These are phyloP conservation scores for Tinea semifulvella DNA, from an alignment of 2,888 invertebrate species.

Conservation along the genomic window DNA sequence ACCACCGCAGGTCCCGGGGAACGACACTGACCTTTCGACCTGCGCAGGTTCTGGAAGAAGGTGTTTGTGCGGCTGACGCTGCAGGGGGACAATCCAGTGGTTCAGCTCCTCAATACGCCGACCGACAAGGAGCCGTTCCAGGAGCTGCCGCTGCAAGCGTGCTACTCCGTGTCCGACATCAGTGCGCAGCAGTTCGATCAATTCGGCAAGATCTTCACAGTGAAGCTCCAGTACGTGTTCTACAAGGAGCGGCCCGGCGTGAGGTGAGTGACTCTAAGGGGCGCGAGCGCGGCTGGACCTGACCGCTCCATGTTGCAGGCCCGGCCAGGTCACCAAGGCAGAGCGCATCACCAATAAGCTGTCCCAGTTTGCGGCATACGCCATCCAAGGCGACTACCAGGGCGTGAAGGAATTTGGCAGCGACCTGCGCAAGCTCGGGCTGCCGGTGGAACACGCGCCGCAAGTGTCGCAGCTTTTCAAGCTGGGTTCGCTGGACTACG, in stretches of 20 bases:
- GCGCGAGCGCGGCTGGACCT: conserved; percentile 95
- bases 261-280: conserved; percentile 61
- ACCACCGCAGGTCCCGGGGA: neutral
- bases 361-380: conserved; percentile 93
- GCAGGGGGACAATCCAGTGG: conserved; percentile 83
- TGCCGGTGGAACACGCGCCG: conserved; percentile 97
- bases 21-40: neutral
- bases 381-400: conserved; percentile 92
- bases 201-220: conserved; percentile 98
- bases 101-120: conserved; percentile 85
- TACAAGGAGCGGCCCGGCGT: conserved; percentile 98
- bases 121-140: conserved; percentile 93
- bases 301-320: conserved; percentile 86
- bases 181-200: conserved; percentile 98
- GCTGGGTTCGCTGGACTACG: conserved; percentile 88
- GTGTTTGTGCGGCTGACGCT: conserved; percentile 83
- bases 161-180: conserved; percentile 94
- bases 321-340: conserved; percentile 94
- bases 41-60: conserved; percentile 93
- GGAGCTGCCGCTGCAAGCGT: conserved; percentile 92
- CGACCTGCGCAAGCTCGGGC: conserved; percentile 90
- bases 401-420: conserved; percentile 94
- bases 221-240: conserved; percentile 96
- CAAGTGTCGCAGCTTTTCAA: conserved; percentile 96
- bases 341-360: conserved; percentile 90